Evolutionary conservation across 1,140 invertebrate genomes (phyloP).

Genomic region (Sycobia sp.): DNA sequence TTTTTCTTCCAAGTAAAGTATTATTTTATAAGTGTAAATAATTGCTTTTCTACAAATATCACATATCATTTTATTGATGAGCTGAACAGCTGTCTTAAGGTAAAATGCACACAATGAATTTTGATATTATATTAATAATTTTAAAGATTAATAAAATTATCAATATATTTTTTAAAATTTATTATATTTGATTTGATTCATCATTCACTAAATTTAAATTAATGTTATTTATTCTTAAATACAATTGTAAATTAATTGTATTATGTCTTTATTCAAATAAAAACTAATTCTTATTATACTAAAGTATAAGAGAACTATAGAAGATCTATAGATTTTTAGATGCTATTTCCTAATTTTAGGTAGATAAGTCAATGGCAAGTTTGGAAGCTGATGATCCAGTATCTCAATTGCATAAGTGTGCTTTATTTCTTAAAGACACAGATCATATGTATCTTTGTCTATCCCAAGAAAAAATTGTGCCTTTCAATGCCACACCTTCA

Average conservation of each 20-base stretch:
- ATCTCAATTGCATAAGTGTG: constrained; percentile 97
- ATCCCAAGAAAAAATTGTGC: constrained; percentile 97
- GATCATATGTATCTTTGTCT: constrained; percentile 98
- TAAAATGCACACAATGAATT: too few species aligned
- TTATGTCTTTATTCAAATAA: neutral
- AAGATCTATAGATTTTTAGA: too few species aligned
- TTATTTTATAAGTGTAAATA: too few species aligned
- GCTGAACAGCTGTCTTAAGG: too few species aligned
- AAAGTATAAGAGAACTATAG: too few species aligned
- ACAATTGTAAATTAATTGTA: neutral
- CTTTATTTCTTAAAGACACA: constrained; percentile 99
- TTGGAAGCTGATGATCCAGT: constrained; percentile 98
- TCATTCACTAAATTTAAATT: neutral
- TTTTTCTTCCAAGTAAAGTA: too few species aligned
- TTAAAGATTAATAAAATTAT: too few species aligned
- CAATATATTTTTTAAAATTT: too few species aligned
- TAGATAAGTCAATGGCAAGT: constrained; percentile 99
- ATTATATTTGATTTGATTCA: neutral
- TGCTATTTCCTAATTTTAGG: constrained; percentile 44
- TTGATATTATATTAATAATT: too few species aligned
- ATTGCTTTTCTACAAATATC: too few species aligned
- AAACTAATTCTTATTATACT: neutral
- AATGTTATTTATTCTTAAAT: neutral
- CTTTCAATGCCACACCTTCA: constrained; percentile 96
- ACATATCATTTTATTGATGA: too few species aligned